Evolutionary conservation across 1,140 invertebrate genomes (phyloP), one percentile per base, ranked within the genome.

Genomic region (Pogonomyrmex barbatus): DNA sequence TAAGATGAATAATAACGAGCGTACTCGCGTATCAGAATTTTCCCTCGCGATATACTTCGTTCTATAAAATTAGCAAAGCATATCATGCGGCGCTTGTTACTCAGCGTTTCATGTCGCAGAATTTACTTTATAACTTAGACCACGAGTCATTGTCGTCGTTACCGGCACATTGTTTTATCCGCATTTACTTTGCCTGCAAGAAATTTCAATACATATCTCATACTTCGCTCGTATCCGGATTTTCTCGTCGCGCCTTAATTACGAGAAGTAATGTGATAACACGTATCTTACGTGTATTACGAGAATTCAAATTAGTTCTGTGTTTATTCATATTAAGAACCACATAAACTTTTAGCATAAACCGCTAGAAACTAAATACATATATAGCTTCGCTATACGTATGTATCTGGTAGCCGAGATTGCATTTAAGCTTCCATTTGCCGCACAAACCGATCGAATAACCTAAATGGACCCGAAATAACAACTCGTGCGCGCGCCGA

Each of bases 401-500:
- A 24, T 39, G 33, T 9, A 62, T 62, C 5, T 30, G 30, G 24
- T 36, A 17, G 42, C n/a, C n/a, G 6, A 67, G 47, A n/a, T 50
- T 36, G 65, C 54, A 56, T 24, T 65, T 54, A 14, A n/a, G 39
- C n/a, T 33, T 24, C 30, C 71, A 73, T 58, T 33, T 42, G 42
- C 8, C 45, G 4, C 8, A 54, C 65, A 67, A 84, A 84, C 76
- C 47, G 73, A 84, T 87, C 85, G 77, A 76, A 8, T 24, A 10
- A 63, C 33, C 17, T 50, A 36, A 67, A 14, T n/a, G 75, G 75
- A 76, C 24, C 45, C 73, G 83, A 94, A 94, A 94, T 93, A 93
- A 93, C 76, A 88, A 90, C 92, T 94, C 91, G 93, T 93, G 93
- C 83, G 90, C 86, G 86, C 60, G 77, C 86, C 87, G 88, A 24